Evolutionary conservation across 2,113 vertebrate species (phyloP), one percentile per base, ranked within the genome.

Genomic region (Peromyscus californicus): DNA sequence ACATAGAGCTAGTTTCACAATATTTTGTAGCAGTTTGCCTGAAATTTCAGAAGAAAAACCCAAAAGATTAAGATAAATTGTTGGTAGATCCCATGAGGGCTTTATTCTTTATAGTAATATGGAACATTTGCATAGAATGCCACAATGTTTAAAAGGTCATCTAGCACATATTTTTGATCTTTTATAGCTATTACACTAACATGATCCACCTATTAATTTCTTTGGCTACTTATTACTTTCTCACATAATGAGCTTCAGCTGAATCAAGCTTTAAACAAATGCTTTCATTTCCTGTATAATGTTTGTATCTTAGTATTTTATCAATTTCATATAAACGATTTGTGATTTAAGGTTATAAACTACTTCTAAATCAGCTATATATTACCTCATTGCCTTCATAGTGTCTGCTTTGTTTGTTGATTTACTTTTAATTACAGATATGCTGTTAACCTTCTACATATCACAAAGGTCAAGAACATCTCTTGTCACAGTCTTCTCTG

Each of bases 381-480:
- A 91, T 69, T 45, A 26, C 3, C 3, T 26, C 54, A n/a, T 59
- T 96, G n/a, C 22, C 91, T 79, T 72, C 17, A 90, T 19, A 88
- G 72, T 51, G 21, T 33, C 17, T 93, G 59, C 42, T 97, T 94
- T 48, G 42, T 22, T 17, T 21, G 29, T 88, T 75, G 51, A 45
- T 36, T 51, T 88, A 84, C 70, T 97, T 98, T 94, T 97, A 93
- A 96, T 98, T 96, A 93, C 45, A 97, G 48, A 78, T 33, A 39
- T 57, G 7, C 82, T 94, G 22, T 76, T 90, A 97, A 42, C 22
- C 63, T 96, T 97, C 76, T 33, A 57, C 82, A 96, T 96, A 76
- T 16, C 36, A 75, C 29, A 88, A 91, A 83, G 39, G 48, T 90
- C 79, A 70, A 93, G 39, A 95, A 54, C 42, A 90, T 96, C 57